Percentiles rank a stretch among this genome's conserved stretches.
These are phyloP conservation scores for Smithornis capensis DNA, from an alignment of 2,113 vertebrate genomes.

Conservation along the genomic window DNA sequence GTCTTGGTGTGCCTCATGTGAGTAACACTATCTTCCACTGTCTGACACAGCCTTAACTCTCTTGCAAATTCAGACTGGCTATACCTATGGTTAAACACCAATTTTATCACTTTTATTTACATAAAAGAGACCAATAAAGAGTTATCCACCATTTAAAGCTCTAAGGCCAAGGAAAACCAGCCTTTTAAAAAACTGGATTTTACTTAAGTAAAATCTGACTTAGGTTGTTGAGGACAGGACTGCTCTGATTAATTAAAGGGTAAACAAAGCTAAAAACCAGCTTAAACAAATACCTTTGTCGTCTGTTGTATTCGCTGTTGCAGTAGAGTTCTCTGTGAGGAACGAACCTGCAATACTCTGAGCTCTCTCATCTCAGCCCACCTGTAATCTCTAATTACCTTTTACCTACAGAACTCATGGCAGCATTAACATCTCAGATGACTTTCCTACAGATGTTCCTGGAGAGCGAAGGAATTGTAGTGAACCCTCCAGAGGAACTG, in stretches of 20 bases:
- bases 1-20: not conserved
- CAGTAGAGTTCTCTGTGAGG: not conserved
- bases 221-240: not conserved
- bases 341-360: not conserved
- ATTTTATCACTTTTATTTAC: not conserved
- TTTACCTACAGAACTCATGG: not conserved
- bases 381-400: not conserved
- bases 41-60: not conserved
- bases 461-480: slow-evolving; percentile 87
- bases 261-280: not conserved
- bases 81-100: not conserved
- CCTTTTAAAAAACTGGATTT: no score
- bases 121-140: not conserved
- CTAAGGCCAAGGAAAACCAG: not conserved
- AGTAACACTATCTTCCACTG: not conserved
- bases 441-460: slow-evolving; percentile 84
- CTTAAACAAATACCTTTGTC: not conserved
- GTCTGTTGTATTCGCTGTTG: not conserved
- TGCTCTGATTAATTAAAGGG: not conserved
- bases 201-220: not conserved
- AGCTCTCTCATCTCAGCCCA: not conserved
- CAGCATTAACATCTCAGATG: not conserved
- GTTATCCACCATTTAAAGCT: not conserved
- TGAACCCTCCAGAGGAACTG: slow-evolving; percentile 85
- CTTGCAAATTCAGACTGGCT: not conserved